These are phyloP conservation scores for Schizaphis graminum DNA, from an alignment of 2,888 invertebrate genomes.

Conservation along the genomic window DNA sequence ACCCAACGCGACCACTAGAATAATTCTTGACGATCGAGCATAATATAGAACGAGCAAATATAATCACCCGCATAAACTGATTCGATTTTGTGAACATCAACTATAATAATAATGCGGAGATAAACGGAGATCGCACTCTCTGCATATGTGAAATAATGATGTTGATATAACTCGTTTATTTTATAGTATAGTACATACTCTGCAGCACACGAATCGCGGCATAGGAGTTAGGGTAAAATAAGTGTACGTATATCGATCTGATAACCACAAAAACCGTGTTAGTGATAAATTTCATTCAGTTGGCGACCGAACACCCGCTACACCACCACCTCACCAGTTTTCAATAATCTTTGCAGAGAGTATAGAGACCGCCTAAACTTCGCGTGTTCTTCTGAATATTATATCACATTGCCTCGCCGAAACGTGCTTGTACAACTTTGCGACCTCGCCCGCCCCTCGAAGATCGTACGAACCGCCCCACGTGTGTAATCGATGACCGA, in stretches of 20 bases:
- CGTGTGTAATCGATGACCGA: slow-evolving; percentile 56
- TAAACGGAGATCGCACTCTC: too few species aligned
- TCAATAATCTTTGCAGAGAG: background rate
- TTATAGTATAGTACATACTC: background rate
- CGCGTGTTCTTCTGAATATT: slow-evolving; percentile 5
- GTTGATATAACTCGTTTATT: too few species aligned
- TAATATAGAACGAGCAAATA: background rate
- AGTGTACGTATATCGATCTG: background rate
- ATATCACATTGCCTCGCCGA: background rate
- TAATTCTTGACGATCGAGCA: background rate
- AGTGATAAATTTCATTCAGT: slow-evolving; percentile 40
- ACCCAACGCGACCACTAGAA: background rate
- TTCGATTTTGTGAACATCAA: background rate
- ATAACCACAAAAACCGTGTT: background rate
- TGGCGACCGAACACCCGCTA: background rate
- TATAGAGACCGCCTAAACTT: slow-evolving; percentile 23
- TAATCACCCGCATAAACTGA: background rate
- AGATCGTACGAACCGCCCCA: slow-evolving; percentile 51
- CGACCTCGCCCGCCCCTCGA: background rate
- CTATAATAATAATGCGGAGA: too few species aligned
- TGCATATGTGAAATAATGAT: too few species aligned
- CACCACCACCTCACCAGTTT: background rate
- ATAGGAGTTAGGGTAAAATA: background rate
- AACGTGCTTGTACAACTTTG: background rate
- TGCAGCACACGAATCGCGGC: background rate